These are phyloP conservation scores for Danionella cerebrum DNA, from an alignment of 2,113 vertebrate species.

Conservation along the genomic window DNA sequence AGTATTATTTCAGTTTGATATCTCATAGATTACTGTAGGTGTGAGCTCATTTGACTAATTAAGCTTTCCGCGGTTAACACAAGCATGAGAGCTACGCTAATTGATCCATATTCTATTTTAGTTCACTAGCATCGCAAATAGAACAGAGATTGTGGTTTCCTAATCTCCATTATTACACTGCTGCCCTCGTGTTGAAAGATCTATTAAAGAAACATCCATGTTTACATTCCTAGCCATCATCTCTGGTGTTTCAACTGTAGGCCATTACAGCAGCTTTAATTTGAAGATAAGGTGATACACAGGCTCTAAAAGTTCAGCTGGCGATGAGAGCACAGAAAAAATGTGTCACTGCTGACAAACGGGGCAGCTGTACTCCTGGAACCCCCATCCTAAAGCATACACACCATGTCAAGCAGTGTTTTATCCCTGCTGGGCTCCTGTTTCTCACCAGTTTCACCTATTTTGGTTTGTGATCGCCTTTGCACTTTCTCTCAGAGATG, in stretches of 20 bases:
- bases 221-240: slow-evolving; percentile 21
- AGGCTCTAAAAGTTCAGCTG: slow-evolving; percentile 10
- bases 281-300: background rate
- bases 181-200: background rate
- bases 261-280: background rate
- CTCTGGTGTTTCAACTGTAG: background rate
- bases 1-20: background rate
- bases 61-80: background rate
- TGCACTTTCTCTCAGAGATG: slow-evolving; percentile 21
- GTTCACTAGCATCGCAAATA: background rate
- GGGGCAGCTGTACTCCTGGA: slow-evolving; percentile 7
- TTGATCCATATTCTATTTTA: background rate
- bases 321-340: slow-evolving; percentile 3
- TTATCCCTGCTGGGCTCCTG: background rate
- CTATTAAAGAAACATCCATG: background rate
- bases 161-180: background rate
- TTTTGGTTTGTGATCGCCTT: slow-evolving; percentile 37
- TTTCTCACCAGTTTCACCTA: background rate
- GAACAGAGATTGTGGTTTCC: background rate
- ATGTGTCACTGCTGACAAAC: slow-evolving; percentile 5
- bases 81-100: background rate
- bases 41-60: background rate
- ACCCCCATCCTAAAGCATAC: too few relatives aligned
- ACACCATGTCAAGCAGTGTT: slow-evolving; percentile 9
- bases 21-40: background rate